Percentiles rank a stretch among this genome's conserved stretches.
These are phyloP conservation scores for Thalpophila matura DNA, from an alignment of 2,888 invertebrate genomes.

Conservation along the genomic window DNA sequence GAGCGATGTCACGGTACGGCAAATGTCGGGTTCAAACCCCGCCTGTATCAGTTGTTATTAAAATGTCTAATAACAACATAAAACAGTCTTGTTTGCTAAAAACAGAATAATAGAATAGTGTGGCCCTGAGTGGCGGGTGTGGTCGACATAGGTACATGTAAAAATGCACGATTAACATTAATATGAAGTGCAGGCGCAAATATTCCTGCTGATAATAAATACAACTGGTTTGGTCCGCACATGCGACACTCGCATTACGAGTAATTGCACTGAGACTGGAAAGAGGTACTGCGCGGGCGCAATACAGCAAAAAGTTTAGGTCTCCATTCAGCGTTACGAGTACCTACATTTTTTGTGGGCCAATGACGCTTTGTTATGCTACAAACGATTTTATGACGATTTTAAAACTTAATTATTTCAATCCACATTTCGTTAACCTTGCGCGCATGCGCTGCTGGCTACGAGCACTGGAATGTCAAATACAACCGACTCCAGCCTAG, in stretches of 20 bases:
- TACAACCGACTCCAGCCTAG: no score
- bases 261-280: neutral
- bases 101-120: no score
- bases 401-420: constrained; percentile 7
- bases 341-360: constrained; percentile 10
- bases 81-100: no score
- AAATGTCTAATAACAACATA: no score
- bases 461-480: no score
- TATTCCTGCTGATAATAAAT: constrained; percentile 11
- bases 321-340: neutral
- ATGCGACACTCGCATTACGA: constrained; percentile 8
- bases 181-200: constrained; percentile 9
- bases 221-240: constrained; percentile 14
- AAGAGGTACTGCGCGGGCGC: no score
- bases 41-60: no score
- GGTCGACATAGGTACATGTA: constrained; percentile 43
- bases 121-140: neutral
- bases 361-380: neutral
- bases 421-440: neutral
- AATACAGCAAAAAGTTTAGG: neutral
- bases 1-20: no score
- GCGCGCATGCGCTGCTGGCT: no score
- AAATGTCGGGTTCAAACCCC: no score
- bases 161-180: constrained; percentile 11
- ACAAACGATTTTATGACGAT: constrained; percentile 3